Evolutionary conservation across 2,797 vertebrate species (phyloP).

Genomic region (Pangasius larnaudii): DNA sequence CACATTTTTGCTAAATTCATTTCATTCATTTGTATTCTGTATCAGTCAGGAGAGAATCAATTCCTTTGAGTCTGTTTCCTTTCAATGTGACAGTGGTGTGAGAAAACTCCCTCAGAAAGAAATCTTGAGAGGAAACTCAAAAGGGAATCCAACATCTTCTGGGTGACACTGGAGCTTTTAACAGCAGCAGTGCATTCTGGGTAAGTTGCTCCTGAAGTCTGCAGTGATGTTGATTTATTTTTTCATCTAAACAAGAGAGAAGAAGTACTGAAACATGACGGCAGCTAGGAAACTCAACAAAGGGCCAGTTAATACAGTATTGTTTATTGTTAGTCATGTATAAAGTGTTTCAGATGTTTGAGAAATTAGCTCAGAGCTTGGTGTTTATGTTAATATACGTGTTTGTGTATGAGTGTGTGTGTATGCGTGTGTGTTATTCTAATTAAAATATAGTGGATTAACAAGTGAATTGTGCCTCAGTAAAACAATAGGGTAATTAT

Average conservation of each 20-base stretch:
- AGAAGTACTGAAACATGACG: not conserved
- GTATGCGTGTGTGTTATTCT: no score
- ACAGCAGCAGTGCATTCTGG: not conserved
- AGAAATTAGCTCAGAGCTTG: not conserved
- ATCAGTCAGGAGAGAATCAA: not conserved
- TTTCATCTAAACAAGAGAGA: not conserved
- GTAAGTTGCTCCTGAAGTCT: not conserved
- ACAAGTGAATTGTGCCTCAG: no score
- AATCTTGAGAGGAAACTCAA: not conserved
- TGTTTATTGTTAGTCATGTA: not conserved
- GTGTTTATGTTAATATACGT: not conserved
- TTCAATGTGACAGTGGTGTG: not conserved
- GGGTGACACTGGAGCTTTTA: not conserved
- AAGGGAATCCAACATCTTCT: not conserved
- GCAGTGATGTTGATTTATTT: not conserved
- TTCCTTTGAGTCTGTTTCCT: not conserved
- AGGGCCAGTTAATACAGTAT: no score
- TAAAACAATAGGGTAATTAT: no score
- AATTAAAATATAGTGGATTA: no score
- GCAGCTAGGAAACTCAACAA: not conserved
- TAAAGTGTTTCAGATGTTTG: not conserved
- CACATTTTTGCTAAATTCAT: not conserved
- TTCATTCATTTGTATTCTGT: not conserved
- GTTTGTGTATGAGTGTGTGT: no score
- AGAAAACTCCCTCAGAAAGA: not conserved